These are phyloP conservation scores for Gasteruption jaculator DNA, from an alignment of 2,888 invertebrate species.

Conservation along the genomic window DNA sequence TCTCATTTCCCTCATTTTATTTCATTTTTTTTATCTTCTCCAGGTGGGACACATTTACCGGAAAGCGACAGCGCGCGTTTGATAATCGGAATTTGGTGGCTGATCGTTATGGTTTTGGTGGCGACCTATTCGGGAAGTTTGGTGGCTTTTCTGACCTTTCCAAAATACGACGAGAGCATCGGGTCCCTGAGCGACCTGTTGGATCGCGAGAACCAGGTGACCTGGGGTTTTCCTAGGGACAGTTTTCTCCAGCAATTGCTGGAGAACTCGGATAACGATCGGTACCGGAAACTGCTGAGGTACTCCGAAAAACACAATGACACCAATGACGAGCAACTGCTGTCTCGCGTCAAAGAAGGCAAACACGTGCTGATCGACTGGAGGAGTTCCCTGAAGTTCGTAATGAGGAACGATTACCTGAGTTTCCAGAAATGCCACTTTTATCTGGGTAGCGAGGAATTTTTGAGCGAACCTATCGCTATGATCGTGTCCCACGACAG, in stretches of 20 bases:
- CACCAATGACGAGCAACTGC: constrained; percentile 32
- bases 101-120: constrained; percentile 81
- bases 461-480: constrained; percentile 75
- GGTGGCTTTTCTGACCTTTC: constrained; percentile 89
- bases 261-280: constrained; percentile 59
- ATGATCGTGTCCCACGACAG: constrained; percentile 71
- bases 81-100: constrained; percentile 88
- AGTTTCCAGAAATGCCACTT: constrained; percentile 72
- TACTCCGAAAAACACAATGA: constrained; percentile 52
- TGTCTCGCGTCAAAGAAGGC: constrained; percentile 62
- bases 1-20: too few species aligned
- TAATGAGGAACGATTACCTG: constrained; percentile 55
- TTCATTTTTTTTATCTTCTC: too few species aligned
- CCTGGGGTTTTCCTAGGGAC: constrained; percentile 73
- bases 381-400: constrained; percentile 65
- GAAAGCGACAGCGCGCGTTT: constrained; percentile 80
- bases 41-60: constrained; percentile 84
- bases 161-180: constrained; percentile 72
- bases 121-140: constrained; percentile 91
- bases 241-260: constrained; percentile 71
- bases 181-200: constrained; percentile 66
- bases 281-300: constrained; percentile 58
- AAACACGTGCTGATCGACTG: constrained; percentile 78
- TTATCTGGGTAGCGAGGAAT: constrained; percentile 69
- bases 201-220: constrained; percentile 56